phyloP scores from a whole-genome alignment of 92 coral and sea anemone species.

The Scolanthus callimorphus region DNA sequence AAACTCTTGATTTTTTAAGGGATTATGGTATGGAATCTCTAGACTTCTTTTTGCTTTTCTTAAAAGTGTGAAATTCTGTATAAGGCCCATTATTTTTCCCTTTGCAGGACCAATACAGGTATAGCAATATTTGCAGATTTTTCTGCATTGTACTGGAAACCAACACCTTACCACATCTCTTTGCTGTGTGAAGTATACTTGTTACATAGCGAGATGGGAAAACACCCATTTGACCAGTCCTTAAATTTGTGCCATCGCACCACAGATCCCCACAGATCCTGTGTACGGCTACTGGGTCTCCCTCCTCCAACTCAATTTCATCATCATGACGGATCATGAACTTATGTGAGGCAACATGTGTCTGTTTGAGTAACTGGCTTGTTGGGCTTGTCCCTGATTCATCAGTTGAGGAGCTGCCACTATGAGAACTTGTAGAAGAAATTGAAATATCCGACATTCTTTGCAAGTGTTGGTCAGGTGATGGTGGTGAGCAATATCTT shows the following conservation, averaged over 20 bases:
- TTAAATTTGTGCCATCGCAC: slow-evolving; percentile 83
- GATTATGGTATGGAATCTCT: too few species aligned
- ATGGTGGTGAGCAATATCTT: background rate
- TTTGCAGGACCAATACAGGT: too few species aligned
- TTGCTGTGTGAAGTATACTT: slow-evolving; percentile 53
- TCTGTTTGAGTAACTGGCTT: slow-evolving; percentile 49
- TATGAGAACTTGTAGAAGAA: slow-evolving; percentile 17
- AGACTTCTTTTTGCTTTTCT: too few species aligned
- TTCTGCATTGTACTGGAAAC: too few species aligned
- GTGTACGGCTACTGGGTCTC: slow-evolving; percentile 80
- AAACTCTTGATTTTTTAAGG: too few species aligned
- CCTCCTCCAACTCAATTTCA: slow-evolving; percentile 69
- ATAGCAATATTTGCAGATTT: too few species aligned
- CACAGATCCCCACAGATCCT: slow-evolving; percentile 80
- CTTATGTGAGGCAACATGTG: slow-evolving; percentile 86
- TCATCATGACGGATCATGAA: slow-evolving; percentile 85
- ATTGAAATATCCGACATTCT: slow-evolving; percentile 28
- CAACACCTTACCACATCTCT: slow-evolving; percentile 25
- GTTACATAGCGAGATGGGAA: slow-evolving; percentile 93
- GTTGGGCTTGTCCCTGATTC: slow-evolving; percentile 11
- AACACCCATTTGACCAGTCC: slow-evolving; percentile 71
- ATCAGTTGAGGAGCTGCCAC: slow-evolving; percentile 25
- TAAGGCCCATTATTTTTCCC: too few species aligned
- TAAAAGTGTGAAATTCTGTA: too few species aligned
- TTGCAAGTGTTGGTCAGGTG: slow-evolving; percentile 5